phyloP scores from a whole-genome alignment of 2,888 invertebrate genomes.

The Apoda limacodes region DNA sequence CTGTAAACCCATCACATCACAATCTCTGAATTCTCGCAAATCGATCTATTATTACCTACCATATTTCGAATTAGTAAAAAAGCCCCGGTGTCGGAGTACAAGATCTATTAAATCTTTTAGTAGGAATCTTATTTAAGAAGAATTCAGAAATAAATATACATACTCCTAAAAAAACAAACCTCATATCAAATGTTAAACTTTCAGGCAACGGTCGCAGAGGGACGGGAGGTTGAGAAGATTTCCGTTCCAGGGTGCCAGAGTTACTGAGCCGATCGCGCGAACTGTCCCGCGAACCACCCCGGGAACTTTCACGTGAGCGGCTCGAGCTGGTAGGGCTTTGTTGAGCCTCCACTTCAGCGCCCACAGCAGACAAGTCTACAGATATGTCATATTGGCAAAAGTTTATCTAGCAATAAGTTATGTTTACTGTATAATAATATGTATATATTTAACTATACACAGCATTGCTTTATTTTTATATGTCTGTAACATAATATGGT shows the following conservation, averaged over 20 bases:
- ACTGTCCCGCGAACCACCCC: slow-evolving; percentile 58
- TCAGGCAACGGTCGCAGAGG: slow-evolving; percentile 81
- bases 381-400: too few relatives aligned
- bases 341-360: slow-evolving; percentile 73
- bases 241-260: slow-evolving; percentile 54
- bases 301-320: slow-evolving; percentile 55
- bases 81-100: too few relatives aligned
- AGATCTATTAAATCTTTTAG: too few relatives aligned
- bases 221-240: slow-evolving; percentile 47
- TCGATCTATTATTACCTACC: too few relatives aligned
- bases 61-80: too few relatives aligned
- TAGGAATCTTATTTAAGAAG: neutral
- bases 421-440: too few relatives aligned
- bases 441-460: too few relatives aligned
- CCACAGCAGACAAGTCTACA: slow-evolving; percentile 84
- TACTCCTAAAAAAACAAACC: slow-evolving; percentile 57
- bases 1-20: too few relatives aligned
- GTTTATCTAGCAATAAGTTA: too few relatives aligned
- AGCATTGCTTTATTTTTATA: too few relatives aligned
- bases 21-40: too few relatives aligned
- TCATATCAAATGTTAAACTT: slow-evolving; percentile 89
- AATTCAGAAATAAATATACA: neutral
- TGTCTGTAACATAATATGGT: too few relatives aligned
- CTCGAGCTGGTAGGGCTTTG: slow-evolving; percentile 40
- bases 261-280: slow-evolving; percentile 60